Percentiles rank a stretch among this genome's conserved stretches.
Evolutionary conservation across 2,888 invertebrate genomes (phyloP).

Genomic region (Actias luna): DNA sequence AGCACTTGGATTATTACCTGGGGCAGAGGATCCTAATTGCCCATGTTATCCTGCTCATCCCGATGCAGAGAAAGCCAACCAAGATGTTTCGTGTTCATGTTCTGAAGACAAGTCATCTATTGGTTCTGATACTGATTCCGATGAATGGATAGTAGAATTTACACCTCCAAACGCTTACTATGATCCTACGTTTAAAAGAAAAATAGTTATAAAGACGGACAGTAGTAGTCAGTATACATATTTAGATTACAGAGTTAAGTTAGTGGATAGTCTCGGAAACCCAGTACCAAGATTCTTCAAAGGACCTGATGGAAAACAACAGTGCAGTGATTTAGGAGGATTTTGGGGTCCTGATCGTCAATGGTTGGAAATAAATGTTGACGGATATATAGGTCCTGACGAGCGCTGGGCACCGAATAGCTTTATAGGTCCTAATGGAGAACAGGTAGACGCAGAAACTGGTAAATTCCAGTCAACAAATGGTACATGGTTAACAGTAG

Average conservation of each 20-base stretch:
- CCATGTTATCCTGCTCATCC: slow-evolving; percentile 59
- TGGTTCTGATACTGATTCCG: slow-evolving; percentile 65
- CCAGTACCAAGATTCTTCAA: slow-evolving; percentile 68
- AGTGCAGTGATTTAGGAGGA: slow-evolving; percentile 74
- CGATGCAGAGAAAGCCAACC: slow-evolving; percentile 45
- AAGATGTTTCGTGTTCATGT: slow-evolving; percentile 66
- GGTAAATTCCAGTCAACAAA: slow-evolving; percentile 63
- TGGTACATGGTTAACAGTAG: slow-evolving; percentile 60
- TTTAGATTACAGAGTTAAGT: slow-evolving; percentile 66
- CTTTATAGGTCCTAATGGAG: slow-evolving; percentile 64
- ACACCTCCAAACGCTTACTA: slow-evolving; percentile 70
- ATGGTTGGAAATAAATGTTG: slow-evolving; percentile 69
- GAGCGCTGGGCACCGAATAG: slow-evolving; percentile 63
- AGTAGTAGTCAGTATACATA: slow-evolving; percentile 61
- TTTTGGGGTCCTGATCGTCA: slow-evolving; percentile 66
- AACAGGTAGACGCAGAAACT: slow-evolving; percentile 53
- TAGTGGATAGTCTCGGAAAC: slow-evolving; percentile 62
- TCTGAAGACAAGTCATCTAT: slow-evolving; percentile 54
- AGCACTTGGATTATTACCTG: slow-evolving; percentile 64
- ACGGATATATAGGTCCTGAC: slow-evolving; percentile 67
- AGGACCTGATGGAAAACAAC: slow-evolving; percentile 67
- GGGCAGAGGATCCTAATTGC: slow-evolving; percentile 62
- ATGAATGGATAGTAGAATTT: slow-evolving; percentile 75
- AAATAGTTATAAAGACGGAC: slow-evolving; percentile 51
- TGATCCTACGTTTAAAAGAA: slow-evolving; percentile 54